A percentile compares a stretch with the other conserved stretches of the same genome.
Evolutionary conservation across 2,113 vertebrate genomes (phyloP).

Genomic region (Otolemur garnettii): DNA sequence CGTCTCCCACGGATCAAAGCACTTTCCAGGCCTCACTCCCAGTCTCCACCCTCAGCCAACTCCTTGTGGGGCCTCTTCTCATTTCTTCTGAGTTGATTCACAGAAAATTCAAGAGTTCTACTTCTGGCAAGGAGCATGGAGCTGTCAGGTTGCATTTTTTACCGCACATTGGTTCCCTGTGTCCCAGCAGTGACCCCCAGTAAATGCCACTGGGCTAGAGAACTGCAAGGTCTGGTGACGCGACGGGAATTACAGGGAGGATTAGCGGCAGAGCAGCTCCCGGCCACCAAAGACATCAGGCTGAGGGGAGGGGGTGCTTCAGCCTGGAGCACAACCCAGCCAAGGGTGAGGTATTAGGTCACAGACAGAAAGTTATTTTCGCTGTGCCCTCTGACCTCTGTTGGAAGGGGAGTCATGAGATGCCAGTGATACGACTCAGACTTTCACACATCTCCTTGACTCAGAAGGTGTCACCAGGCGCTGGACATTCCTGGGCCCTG

Average conservation of each 20-base stretch:
- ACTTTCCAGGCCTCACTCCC: not conserved
- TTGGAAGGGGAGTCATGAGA: not conserved
- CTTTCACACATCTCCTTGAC: not conserved
- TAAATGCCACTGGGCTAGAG: not conserved
- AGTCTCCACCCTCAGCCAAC: not conserved
- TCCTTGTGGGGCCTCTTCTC: not conserved
- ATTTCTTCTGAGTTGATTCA: not conserved
- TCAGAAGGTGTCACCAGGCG: not conserved
- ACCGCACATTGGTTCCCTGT: fast-evolving
- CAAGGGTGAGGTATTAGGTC: not conserved
- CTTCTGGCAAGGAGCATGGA: not conserved
- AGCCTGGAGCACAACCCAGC: not conserved
- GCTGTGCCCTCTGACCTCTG: not conserved
- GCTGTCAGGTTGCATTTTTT: not conserved
- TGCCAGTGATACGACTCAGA: fast-evolving
- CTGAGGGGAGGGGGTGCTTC: fast-evolving
- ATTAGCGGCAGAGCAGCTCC: fast-evolving
- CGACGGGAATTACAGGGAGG: too few species aligned
- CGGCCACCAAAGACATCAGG: not conserved
- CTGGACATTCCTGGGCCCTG: not conserved
- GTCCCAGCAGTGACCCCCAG: not conserved
- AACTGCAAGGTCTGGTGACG: fast-evolving
- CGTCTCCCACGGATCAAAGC: fast-evolving
- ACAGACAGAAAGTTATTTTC: not conserved
- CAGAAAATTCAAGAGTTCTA: not conserved